A percentile compares a stretch with the other conserved stretches of the same genome.
These are phyloP conservation scores for Genyomyrus donnyi DNA, from an alignment of 2,113 vertebrate species.

Conservation along the genomic window DNA sequence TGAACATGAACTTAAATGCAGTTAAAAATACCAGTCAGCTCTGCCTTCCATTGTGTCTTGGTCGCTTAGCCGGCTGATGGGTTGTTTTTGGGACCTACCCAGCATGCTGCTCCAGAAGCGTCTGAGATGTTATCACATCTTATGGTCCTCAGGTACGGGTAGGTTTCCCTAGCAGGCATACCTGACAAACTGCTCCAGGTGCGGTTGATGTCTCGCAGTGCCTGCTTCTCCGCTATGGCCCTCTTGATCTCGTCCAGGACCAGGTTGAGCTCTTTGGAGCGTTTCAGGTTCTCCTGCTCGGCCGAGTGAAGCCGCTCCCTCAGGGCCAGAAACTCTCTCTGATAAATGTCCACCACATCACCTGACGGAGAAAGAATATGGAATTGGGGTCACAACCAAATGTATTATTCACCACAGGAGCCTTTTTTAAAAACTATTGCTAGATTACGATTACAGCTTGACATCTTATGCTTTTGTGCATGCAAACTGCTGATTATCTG, in stretches of 20 bases:
- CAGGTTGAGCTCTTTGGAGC: slow-evolving; percentile 93
- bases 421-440: neutral
- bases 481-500: neutral
- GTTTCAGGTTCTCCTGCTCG: slow-evolving; percentile 91
- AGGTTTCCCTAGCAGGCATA: neutral
- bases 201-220: slow-evolving; percentile 69
- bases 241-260: slow-evolving; percentile 95
- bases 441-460: neutral
- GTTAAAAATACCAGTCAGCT: neutral
- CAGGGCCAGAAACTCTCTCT: slow-evolving; percentile 87
- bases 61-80: neutral
- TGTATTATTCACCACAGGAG: neutral
- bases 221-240: slow-evolving; percentile 82
- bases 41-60: neutral
- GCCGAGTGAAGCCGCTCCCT: slow-evolving; percentile 83
- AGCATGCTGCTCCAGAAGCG: neutral
- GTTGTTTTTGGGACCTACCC: neutral
- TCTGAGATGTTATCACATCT: neutral
- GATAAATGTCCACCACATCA: slow-evolving; percentile 87
- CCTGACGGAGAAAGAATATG: slow-evolving; percentile 51
- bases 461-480: neutral
- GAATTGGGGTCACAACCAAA: neutral
- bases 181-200: slow-evolving; percentile 75
- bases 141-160: neutral
- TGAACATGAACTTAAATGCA: neutral